These are phyloP conservation scores for Colletes gigas DNA, from an alignment of 1,140 invertebrate species.

Conservation along the genomic window DNA sequence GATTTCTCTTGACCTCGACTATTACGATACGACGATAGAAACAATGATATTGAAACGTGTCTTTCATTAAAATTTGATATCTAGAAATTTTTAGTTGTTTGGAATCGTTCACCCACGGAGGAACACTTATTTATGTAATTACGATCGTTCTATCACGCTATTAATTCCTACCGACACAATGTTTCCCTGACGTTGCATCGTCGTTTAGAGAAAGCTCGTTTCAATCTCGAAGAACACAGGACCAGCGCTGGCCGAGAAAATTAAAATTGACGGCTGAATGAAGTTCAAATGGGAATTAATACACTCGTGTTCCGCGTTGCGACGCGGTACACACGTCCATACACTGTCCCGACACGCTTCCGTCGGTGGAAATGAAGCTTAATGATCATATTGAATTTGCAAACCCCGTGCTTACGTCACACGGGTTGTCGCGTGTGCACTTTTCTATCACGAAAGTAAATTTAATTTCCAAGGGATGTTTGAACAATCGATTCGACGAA, in stretches of 20 bases:
- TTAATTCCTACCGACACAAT: background rate
- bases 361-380: constrained; percentile 33
- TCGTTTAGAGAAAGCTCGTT: background rate
- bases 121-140: too few species aligned
- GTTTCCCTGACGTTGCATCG: background rate
- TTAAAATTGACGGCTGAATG: constrained; percentile 18
- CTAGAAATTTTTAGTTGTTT: too few species aligned
- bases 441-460: background rate
- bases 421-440: background rate
- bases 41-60: too few species aligned
- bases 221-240: background rate
- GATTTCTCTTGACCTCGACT: too few species aligned
- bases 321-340: background rate
- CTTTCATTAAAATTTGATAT: too few species aligned
- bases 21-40: too few species aligned
- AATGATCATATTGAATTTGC: background rate
- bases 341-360: constrained; percentile 10
- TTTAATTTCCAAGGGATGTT: constrained; percentile 1
- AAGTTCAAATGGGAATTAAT: constrained; percentile 27
- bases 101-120: too few species aligned
- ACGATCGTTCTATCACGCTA: background rate
- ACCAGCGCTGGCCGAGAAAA: background rate
- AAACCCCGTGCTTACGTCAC: background rate
- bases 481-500: background rate
- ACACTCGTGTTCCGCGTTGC: background rate